Evolutionary conservation across 1,140 invertebrate species (phyloP).

Genomic region (Ceratina australensis): DNA sequence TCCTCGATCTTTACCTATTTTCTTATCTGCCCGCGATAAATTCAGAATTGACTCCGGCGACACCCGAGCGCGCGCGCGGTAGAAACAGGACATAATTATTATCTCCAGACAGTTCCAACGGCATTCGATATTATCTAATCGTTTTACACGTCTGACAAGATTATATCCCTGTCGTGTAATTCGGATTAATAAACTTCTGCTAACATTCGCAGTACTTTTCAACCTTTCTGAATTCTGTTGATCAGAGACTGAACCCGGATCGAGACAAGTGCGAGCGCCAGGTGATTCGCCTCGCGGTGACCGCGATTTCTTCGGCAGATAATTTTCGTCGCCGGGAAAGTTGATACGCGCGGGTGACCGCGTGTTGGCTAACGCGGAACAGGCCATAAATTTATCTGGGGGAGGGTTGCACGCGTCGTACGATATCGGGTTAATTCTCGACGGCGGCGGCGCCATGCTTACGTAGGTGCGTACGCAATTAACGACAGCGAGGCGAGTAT

Average conservation of each 20-base stretch:
- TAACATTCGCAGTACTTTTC: too few species aligned
- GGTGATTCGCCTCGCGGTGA: background rate
- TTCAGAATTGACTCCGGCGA: background rate
- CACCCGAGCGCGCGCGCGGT: too few species aligned
- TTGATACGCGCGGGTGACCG: background rate
- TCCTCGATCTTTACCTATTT: background rate
- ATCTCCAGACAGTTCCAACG: too few species aligned
- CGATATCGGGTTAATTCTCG: constrained; percentile 61
- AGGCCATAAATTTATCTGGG: constrained; percentile 53
- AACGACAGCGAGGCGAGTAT: constrained; percentile 70
- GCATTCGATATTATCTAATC: too few species aligned
- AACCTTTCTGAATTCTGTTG: too few species aligned
- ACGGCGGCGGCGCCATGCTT: constrained; percentile 61
- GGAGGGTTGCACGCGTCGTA: constrained; percentile 44
- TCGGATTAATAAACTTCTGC: too few species aligned
- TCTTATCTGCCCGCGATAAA: constrained; percentile 7
- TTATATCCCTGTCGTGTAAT: too few species aligned
- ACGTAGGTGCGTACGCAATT: constrained; percentile 73
- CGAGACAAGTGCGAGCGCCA: background rate
- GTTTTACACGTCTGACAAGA: too few species aligned
- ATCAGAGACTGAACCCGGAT: background rate
- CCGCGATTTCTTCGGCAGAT: constrained; percentile 8
- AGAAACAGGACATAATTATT: too few species aligned
- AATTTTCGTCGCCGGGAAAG: constrained; percentile 16
- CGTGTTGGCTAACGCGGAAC: constrained; percentile 19